Evolutionary conservation across 2,888 invertebrate genomes (phyloP), one percentile per base, ranked within the genome.

Genomic region (Drosophila aldrichi): DNA sequence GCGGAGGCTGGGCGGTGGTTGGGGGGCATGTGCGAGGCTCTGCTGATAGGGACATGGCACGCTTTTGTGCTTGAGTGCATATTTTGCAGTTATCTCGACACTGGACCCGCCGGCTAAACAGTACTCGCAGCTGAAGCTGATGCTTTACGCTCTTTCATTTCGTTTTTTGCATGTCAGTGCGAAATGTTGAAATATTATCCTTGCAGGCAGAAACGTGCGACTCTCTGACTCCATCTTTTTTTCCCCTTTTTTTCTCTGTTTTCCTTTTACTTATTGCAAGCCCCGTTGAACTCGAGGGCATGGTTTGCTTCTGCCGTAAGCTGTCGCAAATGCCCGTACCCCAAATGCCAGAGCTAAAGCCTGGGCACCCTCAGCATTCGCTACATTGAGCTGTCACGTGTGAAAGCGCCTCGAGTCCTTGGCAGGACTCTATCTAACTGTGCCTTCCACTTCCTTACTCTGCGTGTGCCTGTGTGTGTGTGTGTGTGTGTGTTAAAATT

Each of bases 181-280:
- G 55, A 68, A 61, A 89, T 81, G 90, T 81, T 91, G 91, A 91
- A 90, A 91, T 91, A 91, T 91, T 91, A 90, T 88, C 82, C 90
- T 90, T 79, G 84, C 83, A 91, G 91, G 89, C 91, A 89, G 88
- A 86, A 89, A 91, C 91, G 91, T 91, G 91, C 89, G 80, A 90
- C 82, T 88, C 86, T 79, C 87, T 79, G 80, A 67, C 74, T 77
- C n/a, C 40, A 38, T 51, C 43, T 32, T 36, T 16, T 36, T 41
- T 7, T 51, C 25, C 16, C 43, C 18, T 63, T 46, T 61, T 73
- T 49, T 55, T 61, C 71, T 38, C 25, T 38, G 29, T 18, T 43
- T 51, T n/a, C 16, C 32, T 38, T 48, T 46, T 29, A 32, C 38
- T 61, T 34, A 52, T 46, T 48, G 60, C 40, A 55, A 75, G 58